Percentiles rank a stretch among this genome's conserved stretches.
phyloP scores from a whole-genome alignment of 64 coral and sea anemone species.

The Dendronephthya gigantea region DNA sequence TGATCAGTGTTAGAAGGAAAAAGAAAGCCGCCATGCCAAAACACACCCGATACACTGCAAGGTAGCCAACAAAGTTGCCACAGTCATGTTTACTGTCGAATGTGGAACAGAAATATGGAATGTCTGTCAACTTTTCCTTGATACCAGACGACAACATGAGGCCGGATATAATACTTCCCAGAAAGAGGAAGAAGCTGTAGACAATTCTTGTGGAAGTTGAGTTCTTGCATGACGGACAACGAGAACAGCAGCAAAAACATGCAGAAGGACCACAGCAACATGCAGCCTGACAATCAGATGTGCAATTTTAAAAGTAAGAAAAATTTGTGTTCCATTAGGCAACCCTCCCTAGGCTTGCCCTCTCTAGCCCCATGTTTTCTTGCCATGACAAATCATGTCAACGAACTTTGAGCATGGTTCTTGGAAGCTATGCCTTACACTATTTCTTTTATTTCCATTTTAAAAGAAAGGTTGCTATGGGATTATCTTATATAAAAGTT shows the following conservation, averaged over 20 bases:
- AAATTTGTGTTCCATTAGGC: background rate
- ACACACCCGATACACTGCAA: slow-evolving; percentile 89
- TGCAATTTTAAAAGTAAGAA: background rate
- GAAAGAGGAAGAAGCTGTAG: slow-evolving; percentile 73
- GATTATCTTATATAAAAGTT: too few relatives aligned
- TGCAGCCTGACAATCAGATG: slow-evolving; percentile 42
- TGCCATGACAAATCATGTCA: too few relatives aligned
- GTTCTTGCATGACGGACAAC: slow-evolving; percentile 89
- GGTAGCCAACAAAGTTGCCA: slow-evolving; percentile 70
- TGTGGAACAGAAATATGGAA: slow-evolving; percentile 59
- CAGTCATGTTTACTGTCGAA: slow-evolving; percentile 26
- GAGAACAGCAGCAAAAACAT: slow-evolving; percentile 88
- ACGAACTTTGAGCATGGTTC: too few relatives aligned
- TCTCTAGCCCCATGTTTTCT: too few relatives aligned
- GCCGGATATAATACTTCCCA: slow-evolving; percentile 74
- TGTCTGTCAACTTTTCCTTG: slow-evolving; percentile 52
- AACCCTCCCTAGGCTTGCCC: too few relatives aligned
- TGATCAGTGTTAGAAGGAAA: slow-evolving; percentile 58
- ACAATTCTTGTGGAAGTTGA: slow-evolving; percentile 93
- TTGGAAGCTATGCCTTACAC: too few relatives aligned
- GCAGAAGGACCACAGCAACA: slow-evolving; percentile 94
- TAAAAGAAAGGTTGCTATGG: too few relatives aligned
- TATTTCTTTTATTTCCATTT: too few relatives aligned
- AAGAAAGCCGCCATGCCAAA: slow-evolving; percentile 97
- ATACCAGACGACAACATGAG: slow-evolving; percentile 85